Conservation (phyloP, 1,140 invertebrate genomes). For the Sitobion miscanthi region DNA sequence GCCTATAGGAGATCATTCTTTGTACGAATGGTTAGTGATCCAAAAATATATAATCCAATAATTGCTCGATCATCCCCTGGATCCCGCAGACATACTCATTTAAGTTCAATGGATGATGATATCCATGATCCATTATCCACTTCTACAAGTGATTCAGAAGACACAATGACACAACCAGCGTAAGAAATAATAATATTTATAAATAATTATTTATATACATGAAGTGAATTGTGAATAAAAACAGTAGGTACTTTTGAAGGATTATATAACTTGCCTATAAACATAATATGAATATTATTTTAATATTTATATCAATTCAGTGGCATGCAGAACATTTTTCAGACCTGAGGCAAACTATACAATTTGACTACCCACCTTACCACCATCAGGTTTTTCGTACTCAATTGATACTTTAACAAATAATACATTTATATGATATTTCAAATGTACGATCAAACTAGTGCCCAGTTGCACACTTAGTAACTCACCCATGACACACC, state of each 20-base stretch:
- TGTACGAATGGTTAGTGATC: conserved; percentile 95
- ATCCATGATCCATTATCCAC: conserved; percentile 28
- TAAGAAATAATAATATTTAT: conserved; percentile 42
- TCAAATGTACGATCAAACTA: too few relatives aligned
- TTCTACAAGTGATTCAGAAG: conserved; percentile 48
- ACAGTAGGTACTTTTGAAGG: neutral
- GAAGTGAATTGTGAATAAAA: neutral
- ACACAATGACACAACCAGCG: conserved; percentile 57
- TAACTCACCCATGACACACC: too few relatives aligned
- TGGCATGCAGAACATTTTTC: too few relatives aligned
- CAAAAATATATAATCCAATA: conserved; percentile 92
- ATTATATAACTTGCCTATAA: neutral
- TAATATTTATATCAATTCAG: neutral
- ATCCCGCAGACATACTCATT: conserved; percentile 61
- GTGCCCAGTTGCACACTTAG: too few relatives aligned
- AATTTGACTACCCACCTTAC: too few relatives aligned
- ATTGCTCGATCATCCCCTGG: conserved; percentile 74
- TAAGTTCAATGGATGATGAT: conserved; percentile 57
- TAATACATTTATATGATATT: too few relatives aligned
- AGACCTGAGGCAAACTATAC: too few relatives aligned
- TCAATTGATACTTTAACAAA: too few relatives aligned
- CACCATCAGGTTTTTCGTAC: too few relatives aligned
- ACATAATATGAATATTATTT: too few relatives aligned
- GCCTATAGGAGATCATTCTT: conserved; percentile 93
- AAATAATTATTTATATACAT: neutral